A percentile compares a stretch with the other conserved stretches of the same genome.
phyloP scores from a whole-genome alignment of 2,797 vertebrate species.

The Argyrosomus regius region DNA sequence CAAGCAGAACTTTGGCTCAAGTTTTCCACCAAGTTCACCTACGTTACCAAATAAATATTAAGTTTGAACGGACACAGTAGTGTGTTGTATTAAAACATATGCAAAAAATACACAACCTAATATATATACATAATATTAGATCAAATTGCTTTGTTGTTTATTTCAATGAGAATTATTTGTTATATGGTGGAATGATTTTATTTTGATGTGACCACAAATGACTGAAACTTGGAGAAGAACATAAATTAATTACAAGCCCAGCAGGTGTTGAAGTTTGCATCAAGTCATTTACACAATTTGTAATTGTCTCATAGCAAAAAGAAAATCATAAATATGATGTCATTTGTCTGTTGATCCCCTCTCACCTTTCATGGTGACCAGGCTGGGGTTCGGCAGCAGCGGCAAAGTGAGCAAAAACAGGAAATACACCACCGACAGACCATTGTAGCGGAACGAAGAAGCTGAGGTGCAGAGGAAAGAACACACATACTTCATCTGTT shows the following conservation, averaged over 20 bases:
- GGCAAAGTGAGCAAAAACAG: slow-evolving; percentile 80
- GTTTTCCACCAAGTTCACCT: not conserved
- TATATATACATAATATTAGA: not conserved
- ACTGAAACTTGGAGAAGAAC: not conserved
- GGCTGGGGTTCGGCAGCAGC: slow-evolving; percentile 73
- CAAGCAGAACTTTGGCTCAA: not conserved
- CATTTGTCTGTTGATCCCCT: not conserved
- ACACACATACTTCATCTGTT: not conserved
- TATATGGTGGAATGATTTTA: not conserved
- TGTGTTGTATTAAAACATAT: not conserved
- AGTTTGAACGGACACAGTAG: not conserved
- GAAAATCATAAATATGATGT: not conserved
- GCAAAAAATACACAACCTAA: slow-evolving; percentile 1
- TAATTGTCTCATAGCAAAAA: not conserved
- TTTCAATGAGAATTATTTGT: not conserved
- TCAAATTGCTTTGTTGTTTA: not conserved
- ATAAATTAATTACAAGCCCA: not conserved
- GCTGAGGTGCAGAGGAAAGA: slow-evolving; percentile 69
- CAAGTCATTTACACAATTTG: not conserved
- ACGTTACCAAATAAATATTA: not conserved
- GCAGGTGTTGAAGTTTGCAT: not conserved
- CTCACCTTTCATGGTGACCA: slow-evolving; percentile 79
- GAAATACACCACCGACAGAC: slow-evolving; percentile 82
- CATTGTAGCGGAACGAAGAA: slow-evolving; percentile 79
- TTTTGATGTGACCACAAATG: slow-evolving; percentile 5